Evolutionary conservation across 2,888 invertebrate genomes (phyloP).

Genomic region (Idaea straminata): DNA sequence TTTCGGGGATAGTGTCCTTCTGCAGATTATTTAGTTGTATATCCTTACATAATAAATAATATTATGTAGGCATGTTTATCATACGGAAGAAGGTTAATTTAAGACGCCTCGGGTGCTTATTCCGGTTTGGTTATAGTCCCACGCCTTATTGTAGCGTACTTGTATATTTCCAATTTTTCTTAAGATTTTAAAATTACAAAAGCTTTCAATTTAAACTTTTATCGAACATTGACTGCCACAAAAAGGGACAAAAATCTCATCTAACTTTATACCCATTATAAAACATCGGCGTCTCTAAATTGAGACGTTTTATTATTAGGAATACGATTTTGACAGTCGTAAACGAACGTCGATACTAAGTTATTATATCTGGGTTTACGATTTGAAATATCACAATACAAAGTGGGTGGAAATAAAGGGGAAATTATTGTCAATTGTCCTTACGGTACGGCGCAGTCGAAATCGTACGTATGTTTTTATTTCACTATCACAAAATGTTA

Average conservation of each 20-base stretch:
- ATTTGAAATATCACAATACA: conserved; percentile 63
- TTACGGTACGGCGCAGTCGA: conserved; percentile 4
- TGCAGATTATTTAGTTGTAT: too few relatives aligned
- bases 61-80: background rate
- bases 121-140: background rate
- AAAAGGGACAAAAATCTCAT: conserved; percentile 39
- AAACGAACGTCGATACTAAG: conserved; percentile 62
- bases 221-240: conserved; percentile 12
- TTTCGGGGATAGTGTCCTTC: too few relatives aligned
- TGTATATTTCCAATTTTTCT: background rate
- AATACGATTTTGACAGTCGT: conserved; percentile 76
- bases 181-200: background rate
- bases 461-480: background rate
- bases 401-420: conserved; percentile 32
- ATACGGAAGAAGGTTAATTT: background rate
- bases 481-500: background rate
- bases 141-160: background rate
- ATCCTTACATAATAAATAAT: too few relatives aligned
- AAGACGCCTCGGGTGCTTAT: background rate
- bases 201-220: conserved; percentile 1
- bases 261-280: conserved; percentile 66
- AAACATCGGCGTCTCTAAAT: conserved; percentile 72
- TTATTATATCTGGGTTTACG: conserved; percentile 70
- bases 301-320: conserved; percentile 78
- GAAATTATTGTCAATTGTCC: conserved; percentile 30